phyloP scores from a whole-genome alignment of 2,113 vertebrate genomes.

The Pachypanchax playfairii region DNA sequence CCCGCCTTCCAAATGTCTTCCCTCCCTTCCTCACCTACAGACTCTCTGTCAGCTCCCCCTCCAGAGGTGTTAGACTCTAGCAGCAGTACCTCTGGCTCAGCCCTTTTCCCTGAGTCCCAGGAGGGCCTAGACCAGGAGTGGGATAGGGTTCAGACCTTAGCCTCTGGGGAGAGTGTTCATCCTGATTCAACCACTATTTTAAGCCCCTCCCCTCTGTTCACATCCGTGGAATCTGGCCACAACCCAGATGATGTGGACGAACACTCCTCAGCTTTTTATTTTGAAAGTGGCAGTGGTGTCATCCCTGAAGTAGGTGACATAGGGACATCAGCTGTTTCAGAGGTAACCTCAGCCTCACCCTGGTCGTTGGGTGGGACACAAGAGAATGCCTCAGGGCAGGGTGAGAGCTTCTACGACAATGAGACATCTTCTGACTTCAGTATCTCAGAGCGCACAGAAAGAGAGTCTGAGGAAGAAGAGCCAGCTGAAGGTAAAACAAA shows the following conservation, averaged over 20 bases:
- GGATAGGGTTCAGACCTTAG: constrained; percentile 73
- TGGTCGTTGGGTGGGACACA: constrained; percentile 85
- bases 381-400: constrained; percentile 92
- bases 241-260: constrained; percentile 59
- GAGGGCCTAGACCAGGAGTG: constrained; percentile 83
- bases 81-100: constrained; percentile 83
- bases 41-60: constrained; percentile 37
- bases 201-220: constrained; percentile 22
- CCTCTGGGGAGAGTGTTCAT: constrained; percentile 65
- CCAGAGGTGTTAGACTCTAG: constrained; percentile 66
- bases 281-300: constrained; percentile 77
- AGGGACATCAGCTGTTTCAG: constrained; percentile 47
- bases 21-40: constrained; percentile 53
- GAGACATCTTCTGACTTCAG: constrained; percentile 97
- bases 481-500: constrained; percentile 93
- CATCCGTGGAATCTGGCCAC: constrained; percentile 38
- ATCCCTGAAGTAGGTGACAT: constrained; percentile 31
- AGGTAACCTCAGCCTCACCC: constrained; percentile 71
- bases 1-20: constrained; percentile 62
- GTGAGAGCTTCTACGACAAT: constrained; percentile 90
- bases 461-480: constrained; percentile 78
- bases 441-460: constrained; percentile 87
- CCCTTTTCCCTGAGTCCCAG: constrained; percentile 79
- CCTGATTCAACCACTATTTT: constrained; percentile 21
- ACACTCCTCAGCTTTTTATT: constrained; percentile 77